phyloP scores from a whole-genome alignment of 1,140 invertebrate species.

The Solenopsis fugax region DNA sequence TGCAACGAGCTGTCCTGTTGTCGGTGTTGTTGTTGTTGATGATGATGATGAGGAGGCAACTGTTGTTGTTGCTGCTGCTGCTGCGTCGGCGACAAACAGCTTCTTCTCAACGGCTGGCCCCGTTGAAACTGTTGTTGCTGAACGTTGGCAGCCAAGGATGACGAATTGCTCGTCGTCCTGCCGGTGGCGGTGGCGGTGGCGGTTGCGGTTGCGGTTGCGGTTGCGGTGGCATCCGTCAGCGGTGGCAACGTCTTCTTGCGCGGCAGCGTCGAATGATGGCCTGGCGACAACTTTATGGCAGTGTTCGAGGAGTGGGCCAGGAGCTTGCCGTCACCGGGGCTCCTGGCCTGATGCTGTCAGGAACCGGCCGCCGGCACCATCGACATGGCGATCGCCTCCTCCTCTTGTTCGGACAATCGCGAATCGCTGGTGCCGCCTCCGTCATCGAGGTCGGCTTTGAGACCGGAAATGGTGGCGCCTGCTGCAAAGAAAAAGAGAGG shows the following conservation, averaged over 20 bases:
- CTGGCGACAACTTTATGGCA: conserved; percentile 86
- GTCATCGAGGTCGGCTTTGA: conserved; percentile 79
- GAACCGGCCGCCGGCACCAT: conserved; percentile 86
- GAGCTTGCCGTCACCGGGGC: conserved; percentile 84
- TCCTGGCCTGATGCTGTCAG: conserved; percentile 88
- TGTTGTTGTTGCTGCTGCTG: conserved; percentile 83
- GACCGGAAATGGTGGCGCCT: conserved; percentile 74
- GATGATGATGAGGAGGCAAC: conserved; percentile 71
- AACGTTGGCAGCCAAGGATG: conserved; percentile 3
- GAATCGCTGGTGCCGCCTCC: conserved; percentile 78
- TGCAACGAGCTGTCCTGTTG: conserved; percentile 88
- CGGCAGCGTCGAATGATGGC: conserved; percentile 87
- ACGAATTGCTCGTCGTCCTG: conserved; percentile 82
- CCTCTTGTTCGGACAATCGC: conserved; percentile 84
- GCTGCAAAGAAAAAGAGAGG: conserved; percentile 13
- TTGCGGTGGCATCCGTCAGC: conserved; percentile 63
- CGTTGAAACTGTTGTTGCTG: conserved; percentile 87
- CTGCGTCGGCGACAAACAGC: conserved; percentile 85
- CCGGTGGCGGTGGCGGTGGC: conserved; percentile 35
- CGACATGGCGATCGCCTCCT: conserved; percentile 88
- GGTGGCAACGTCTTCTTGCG: conserved; percentile 87
- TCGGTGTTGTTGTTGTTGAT: conserved; percentile 52
- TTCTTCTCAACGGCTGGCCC: conserved; percentile 89
- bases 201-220: too few species aligned
- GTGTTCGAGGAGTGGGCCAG: conserved; percentile 85